Evolutionary conservation across 1,140 invertebrate genomes (phyloP).

Genomic region (Dreissena rostriformis): DNA sequence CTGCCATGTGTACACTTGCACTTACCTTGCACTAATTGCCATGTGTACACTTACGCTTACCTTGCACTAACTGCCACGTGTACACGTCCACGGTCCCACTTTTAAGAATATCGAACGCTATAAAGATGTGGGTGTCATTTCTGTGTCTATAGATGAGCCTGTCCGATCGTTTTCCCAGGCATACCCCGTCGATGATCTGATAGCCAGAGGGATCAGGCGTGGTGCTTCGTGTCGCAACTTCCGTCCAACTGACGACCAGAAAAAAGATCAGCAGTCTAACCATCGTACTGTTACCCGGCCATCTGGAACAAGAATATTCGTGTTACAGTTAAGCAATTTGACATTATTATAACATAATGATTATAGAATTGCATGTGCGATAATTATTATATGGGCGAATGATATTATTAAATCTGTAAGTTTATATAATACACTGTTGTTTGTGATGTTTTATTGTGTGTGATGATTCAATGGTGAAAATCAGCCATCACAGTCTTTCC

Average conservation of each 20-base stretch:
- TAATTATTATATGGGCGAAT: too few relatives aligned
- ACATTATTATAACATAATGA: too few relatives aligned
- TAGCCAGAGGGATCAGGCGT: neutral
- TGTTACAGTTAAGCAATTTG: too few relatives aligned
- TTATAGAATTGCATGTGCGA: too few relatives aligned
- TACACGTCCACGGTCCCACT: conserved; percentile 39
- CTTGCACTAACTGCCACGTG: conserved; percentile 15
- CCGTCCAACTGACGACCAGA: neutral
- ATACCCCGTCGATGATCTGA: conserved; percentile 38
- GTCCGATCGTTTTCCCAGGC: conserved; percentile 31
- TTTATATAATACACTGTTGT: too few relatives aligned
- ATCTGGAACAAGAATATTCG: neutral
- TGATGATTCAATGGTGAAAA: too few relatives aligned
- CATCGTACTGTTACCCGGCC: neutral
- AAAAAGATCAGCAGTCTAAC: neutral
- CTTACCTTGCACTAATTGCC: too few relatives aligned
- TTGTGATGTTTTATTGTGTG: too few relatives aligned
- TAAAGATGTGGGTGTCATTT: conserved; percentile 49
- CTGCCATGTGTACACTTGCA: too few relatives aligned
- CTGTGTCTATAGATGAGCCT: conserved; percentile 44
- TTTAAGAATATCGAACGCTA: conserved; percentile 50
- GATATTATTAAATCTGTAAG: too few relatives aligned
- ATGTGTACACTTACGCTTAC: neutral
- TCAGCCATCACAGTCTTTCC: too few relatives aligned
- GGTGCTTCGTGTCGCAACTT: conserved; percentile 6